phyloP scores from a whole-genome alignment of 2,113 vertebrate species.

The Saiga tatarica region DNA sequence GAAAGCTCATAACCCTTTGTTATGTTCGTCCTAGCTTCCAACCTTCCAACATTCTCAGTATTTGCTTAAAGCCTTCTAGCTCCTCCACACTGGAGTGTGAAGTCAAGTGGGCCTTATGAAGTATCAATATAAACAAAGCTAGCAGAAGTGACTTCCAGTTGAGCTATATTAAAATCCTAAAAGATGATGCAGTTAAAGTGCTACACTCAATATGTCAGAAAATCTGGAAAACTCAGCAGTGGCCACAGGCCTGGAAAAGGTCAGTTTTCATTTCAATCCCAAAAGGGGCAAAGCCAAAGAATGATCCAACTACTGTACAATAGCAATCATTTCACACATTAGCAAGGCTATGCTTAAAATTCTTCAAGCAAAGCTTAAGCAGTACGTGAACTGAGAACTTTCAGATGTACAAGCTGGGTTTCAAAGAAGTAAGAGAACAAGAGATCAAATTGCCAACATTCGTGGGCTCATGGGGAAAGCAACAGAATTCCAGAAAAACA shows the following conservation, averaged over 20 bases:
- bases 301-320: background rate
- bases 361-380: background rate
- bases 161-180: background rate
- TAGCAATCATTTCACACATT: background rate
- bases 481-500: background rate
- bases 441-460: background rate
- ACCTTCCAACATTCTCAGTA: no score
- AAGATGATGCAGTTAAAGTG: background rate
- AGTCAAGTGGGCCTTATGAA: background rate
- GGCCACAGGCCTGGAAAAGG: background rate
- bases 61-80: no score
- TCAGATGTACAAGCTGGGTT: background rate
- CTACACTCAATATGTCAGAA: background rate
- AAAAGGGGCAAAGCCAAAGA: background rate
- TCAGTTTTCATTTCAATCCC: background rate
- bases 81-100: background rate
- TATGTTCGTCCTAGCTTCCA: no score
- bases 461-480: background rate
- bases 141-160: background rate
- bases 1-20: no score
- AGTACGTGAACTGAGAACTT: background rate
- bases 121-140: background rate
- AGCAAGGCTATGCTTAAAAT: background rate
- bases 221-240: background rate
- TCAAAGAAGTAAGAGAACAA: background rate